A percentile compares a stretch with the other conserved stretches of the same genome.
Evolutionary conservation across 2,113 vertebrate species (phyloP).

Genomic region (Paratilapia polleni): DNA sequence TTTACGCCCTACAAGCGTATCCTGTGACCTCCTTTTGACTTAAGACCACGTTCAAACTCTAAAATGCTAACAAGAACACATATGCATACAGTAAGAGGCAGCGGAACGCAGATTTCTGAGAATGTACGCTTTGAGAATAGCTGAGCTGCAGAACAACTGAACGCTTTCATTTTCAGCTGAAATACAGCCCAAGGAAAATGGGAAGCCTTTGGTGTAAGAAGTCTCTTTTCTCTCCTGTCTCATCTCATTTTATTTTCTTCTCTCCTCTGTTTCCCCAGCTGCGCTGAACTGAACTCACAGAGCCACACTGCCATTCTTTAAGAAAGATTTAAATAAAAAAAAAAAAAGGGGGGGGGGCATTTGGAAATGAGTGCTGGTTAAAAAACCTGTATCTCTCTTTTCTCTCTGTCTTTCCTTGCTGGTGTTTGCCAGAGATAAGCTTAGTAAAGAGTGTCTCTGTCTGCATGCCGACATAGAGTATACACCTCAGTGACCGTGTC

Average conservation of each 20-base stretch:
- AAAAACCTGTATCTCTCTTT: slow-evolving; percentile 32
- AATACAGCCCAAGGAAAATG: slow-evolving; percentile 36
- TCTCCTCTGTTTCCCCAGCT: slow-evolving; percentile 18
- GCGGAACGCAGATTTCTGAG: slow-evolving; percentile 1
- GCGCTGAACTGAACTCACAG: slow-evolving; percentile 8
- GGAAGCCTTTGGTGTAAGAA: slow-evolving; percentile 38
- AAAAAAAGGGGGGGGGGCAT: neutral
- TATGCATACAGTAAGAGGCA: neutral
- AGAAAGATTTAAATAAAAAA: neutral
- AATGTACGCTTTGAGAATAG: slow-evolving; percentile 14
- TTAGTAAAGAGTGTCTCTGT: slow-evolving; percentile 44
- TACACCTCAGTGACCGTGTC: slow-evolving; percentile 46
- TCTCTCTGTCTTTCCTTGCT: slow-evolving; percentile 26
- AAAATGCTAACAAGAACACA: neutral
- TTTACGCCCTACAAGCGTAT: neutral
- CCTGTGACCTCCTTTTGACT: neutral
- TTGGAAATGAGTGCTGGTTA: slow-evolving; percentile 24
- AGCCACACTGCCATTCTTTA: neutral
- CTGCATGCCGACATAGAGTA: slow-evolving; percentile 30
- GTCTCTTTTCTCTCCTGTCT: slow-evolving; percentile 20
- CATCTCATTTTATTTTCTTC: slow-evolving; percentile 14
- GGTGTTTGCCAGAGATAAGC: slow-evolving; percentile 66
- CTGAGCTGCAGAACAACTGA: slow-evolving; percentile 44
- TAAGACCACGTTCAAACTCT: neutral
- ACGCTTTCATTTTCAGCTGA: slow-evolving; percentile 39